These are phyloP conservation scores for Cryptoprocta ferox DNA, from an alignment of 2,797 vertebrate species.

Conservation along the genomic window DNA sequence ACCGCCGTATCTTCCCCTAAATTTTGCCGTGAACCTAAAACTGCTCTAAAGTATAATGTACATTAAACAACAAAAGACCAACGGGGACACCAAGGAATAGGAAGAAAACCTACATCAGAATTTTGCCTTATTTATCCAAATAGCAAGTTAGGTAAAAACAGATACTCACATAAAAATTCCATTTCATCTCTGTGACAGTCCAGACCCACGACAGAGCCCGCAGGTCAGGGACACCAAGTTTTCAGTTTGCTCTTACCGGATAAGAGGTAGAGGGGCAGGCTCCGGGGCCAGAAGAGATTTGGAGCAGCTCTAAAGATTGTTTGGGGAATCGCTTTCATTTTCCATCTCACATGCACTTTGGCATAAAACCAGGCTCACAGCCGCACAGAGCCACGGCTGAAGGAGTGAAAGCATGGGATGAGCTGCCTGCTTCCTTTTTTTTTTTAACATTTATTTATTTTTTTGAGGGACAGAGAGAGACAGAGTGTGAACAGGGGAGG, in stretches of 20 bases:
- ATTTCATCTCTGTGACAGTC: background rate
- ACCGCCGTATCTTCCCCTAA: background rate
- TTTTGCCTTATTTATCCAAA: background rate
- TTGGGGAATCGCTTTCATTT: background rate
- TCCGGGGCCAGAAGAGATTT: background rate
- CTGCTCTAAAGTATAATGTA: background rate
- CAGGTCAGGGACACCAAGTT: background rate
- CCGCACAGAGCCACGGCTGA: rapidly evolving
- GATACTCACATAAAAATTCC: background rate
- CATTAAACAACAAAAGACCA: background rate
- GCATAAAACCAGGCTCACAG: background rate
- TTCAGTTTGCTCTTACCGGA: too few relatives aligned
- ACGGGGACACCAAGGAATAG: too few relatives aligned
- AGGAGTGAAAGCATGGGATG: background rate
- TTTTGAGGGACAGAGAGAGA: too few relatives aligned
- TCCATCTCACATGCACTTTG: background rate
- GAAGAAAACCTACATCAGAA: background rate
- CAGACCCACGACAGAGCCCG: background rate
- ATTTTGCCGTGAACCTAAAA: background rate
- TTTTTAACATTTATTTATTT: too few relatives aligned
- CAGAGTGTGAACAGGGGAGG: too few relatives aligned
- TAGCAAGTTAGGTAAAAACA: background rate
- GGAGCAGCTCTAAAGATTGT: background rate
- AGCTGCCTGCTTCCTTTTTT: too few relatives aligned
- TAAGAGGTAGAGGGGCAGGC: background rate